phyloP scores from a whole-genome alignment of 1,140 invertebrate species.

The roundworm (Caenorhabditis elegans) region DNA sequence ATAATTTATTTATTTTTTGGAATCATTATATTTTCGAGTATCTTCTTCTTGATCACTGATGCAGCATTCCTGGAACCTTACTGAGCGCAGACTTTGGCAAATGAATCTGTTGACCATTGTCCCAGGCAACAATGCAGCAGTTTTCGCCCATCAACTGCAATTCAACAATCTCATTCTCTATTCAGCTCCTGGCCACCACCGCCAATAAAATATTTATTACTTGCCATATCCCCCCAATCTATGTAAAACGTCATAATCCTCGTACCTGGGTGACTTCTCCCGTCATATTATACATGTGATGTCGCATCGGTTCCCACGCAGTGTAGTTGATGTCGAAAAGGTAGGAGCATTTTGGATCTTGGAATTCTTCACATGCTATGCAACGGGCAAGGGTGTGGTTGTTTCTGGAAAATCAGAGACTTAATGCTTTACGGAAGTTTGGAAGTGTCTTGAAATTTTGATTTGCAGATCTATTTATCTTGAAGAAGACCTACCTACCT shows the following conservation, averaged over 20 bases:
- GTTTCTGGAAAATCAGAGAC: conserved; percentile 27
- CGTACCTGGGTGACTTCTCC: conserved; percentile 51
- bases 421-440: no score
- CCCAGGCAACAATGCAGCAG: conserved; percentile 48
- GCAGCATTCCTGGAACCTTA: conserved; percentile 29
- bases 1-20: no score
- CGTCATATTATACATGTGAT: conserved; percentile 48
- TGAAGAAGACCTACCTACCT: no score
- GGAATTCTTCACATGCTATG: conserved; percentile 50
- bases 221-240: no score
- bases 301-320: conserved; percentile 47
- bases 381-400: conserved; percentile 51
- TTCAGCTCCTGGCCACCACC: not conserved
- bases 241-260: conserved; percentile 1
- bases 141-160: conserved; percentile 45
- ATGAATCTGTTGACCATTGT: conserved; percentile 50
- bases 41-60: not conserved
- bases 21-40: not conserved
- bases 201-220: conserved; percentile 19
- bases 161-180: conserved; percentile 18
- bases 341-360: conserved; percentile 50
- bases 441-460: no score
- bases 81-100: conserved; percentile 45
- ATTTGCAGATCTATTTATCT: no score
- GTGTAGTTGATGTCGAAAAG: conserved; percentile 47